These are phyloP conservation scores for Caenorhabditis japonica DNA, from an alignment of 2,888 invertebrate genomes.

Conservation along the genomic window DNA sequence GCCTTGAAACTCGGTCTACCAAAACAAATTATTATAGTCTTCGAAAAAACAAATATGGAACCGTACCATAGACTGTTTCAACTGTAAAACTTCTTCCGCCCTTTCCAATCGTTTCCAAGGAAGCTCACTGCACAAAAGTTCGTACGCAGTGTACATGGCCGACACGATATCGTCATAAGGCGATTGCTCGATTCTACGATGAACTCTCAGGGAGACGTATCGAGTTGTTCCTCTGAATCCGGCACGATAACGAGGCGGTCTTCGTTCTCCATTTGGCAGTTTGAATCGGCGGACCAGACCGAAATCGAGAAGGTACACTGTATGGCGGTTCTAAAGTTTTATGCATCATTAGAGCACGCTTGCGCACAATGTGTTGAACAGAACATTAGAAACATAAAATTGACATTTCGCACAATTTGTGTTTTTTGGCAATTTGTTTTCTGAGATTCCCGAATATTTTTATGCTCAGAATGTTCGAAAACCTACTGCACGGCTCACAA, in stretches of 20 bases:
- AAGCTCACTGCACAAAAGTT: conserved; percentile 42
- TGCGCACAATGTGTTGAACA: not conserved
- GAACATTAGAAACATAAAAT: too few relatives aligned
- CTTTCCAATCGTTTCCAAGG: conserved; percentile 54
- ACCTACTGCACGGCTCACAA: too few relatives aligned
- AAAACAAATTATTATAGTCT: not conserved
- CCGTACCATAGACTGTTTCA: conserved; percentile 60
- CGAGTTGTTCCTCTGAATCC: conserved; percentile 68
- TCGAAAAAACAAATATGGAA: not conserved
- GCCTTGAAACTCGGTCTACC: not conserved
- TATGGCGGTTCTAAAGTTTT: conserved; percentile 55
- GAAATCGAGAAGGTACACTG: conserved; percentile 63
- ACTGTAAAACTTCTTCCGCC: conserved; percentile 53
- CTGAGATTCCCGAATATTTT: too few relatives aligned
- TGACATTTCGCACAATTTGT: too few relatives aligned
- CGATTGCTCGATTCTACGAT: conserved; percentile 50
- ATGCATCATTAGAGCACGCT: not conserved
- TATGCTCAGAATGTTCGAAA: too few relatives aligned
- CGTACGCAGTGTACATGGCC: conserved; percentile 55
- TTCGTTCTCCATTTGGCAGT: conserved; percentile 52
- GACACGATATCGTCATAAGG: conserved; percentile 63
- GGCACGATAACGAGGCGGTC: conserved; percentile 51
- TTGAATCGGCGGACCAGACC: conserved; percentile 66
- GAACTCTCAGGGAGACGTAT: conserved; percentile 67
- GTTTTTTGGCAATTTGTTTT: too few relatives aligned